Base-by-base conservation (phyloP, 2,797 vertebrate genomes). In the Kryptopterus vitreolus region DNA sequence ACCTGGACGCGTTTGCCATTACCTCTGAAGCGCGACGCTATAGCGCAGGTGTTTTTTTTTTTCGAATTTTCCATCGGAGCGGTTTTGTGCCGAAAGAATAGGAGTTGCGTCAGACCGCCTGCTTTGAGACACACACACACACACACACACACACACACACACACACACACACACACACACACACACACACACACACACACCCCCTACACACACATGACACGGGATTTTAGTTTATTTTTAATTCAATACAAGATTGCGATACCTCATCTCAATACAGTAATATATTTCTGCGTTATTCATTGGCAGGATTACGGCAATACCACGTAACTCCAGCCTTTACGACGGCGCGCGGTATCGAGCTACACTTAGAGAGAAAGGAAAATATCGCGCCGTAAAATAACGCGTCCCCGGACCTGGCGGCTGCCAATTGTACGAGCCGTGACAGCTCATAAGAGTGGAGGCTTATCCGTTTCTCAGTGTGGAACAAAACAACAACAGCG, bases 391-490 rank as follows among this genome's bases (percentile, higher is more conserved):
- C 78, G 66, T 58, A 82, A n/a, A 79, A 82, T 81, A 85, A 85
- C 61, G 57, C 84, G 80, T n/a, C n/a, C 83, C 85, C 78, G 31
- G 58, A 83, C 75, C 80, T 83, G 83, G 83, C 43, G 76, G 76
- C 77, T 82, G 71, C 80, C 83, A 84, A 86, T 84, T 79, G 85
- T 76, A n/a, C 35, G 71, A 87, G 78, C 82, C 84, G 86, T 86
- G 86, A 87, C 82, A 83, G 82, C 83, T 86, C 82, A 87, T 87
- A 85, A 76, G 83, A 83, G 83, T 65, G 50, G 62, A 69, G 76
- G 85, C 86, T 87, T 87, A 87, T 87, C 82, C 82, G 76, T 73
- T 80, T 71, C 79, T 83, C 75, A 83, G 77, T 79, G 76, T 82
- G 82, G 78, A 76, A 79, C 84, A 79, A n/a, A 85, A 87, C 82